Percentiles rank a stretch among this genome's conserved stretches.
phyloP scores from a whole-genome alignment of 2,797 vertebrate species.

The Synaphobranchus kaupii region DNA sequence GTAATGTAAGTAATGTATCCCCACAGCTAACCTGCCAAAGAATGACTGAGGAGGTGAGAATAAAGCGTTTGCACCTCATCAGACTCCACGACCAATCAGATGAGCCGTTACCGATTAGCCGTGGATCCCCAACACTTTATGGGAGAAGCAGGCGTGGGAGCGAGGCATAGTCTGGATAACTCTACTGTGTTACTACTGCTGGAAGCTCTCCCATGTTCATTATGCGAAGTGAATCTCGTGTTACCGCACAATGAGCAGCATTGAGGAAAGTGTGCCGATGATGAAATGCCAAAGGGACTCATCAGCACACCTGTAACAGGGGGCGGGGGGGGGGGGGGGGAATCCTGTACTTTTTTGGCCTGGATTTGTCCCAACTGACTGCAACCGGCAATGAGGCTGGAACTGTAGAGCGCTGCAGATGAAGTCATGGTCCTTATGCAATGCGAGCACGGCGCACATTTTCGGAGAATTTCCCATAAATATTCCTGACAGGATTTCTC shows the following conservation, averaged over 20 bases:
- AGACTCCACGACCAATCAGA: background rate
- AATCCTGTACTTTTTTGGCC: conserved; percentile 27
- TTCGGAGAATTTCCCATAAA: conserved; percentile 68
- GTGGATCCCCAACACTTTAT: background rate
- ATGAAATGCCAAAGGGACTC: conserved; percentile 60
- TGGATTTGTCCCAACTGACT: conserved; percentile 46
- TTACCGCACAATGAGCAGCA: conserved; percentile 51
- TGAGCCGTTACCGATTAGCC: background rate
- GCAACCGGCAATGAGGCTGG: conserved; percentile 44
- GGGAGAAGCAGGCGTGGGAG: background rate
- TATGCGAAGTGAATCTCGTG: conserved; percentile 37
- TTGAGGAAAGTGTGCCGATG: conserved; percentile 57
- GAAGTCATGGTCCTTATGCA: conserved; percentile 69
- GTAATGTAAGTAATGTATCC: background rate
- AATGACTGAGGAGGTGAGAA: background rate
- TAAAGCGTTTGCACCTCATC: background rate
- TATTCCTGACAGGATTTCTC: conserved; percentile 69
- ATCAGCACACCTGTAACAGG: conserved; percentile 59
- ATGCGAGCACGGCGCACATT: conserved; percentile 64
- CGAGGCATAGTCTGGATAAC: background rate
- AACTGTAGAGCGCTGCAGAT: conserved; percentile 46
- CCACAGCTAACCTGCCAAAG: background rate
- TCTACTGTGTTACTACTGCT: conserved; percentile 4
- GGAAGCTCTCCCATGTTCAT: background rate
- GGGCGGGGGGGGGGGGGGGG: conserved; percentile 34